Percentiles rank a stretch among this genome's conserved stretches.
Evolutionary conservation across 2,888 invertebrate species (phyloP).

Genomic region (Acanthococcus lagerstroemiae): DNA sequence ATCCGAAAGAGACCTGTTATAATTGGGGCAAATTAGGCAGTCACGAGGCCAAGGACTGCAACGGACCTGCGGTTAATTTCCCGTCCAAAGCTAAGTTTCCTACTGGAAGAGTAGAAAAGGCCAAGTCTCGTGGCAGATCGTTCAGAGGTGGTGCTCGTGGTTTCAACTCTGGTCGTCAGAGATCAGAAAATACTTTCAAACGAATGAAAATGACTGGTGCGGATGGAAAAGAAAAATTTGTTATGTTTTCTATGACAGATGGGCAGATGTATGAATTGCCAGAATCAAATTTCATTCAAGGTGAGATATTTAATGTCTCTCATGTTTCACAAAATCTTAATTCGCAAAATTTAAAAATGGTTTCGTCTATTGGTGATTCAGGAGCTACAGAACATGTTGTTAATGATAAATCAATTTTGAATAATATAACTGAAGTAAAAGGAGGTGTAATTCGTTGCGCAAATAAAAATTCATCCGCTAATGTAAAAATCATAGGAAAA

Average conservation of each 20-base stretch:
- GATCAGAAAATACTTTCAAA: not conserved
- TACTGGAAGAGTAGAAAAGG: not conserved
- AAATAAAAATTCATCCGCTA: not conserved
- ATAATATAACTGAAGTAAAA: not conserved
- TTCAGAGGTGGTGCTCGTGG: not conserved
- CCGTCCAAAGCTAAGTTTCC: not conserved
- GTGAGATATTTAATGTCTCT: constrained; percentile 1
- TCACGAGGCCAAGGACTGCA: not conserved
- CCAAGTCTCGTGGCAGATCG: not conserved
- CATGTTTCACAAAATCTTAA: too few species aligned
- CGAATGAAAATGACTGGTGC: not conserved
- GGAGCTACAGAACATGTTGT: constrained; percentile 4
- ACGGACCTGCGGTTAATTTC: not conserved
- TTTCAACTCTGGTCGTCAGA: too few species aligned
- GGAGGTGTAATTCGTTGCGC: not conserved
- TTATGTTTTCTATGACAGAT: not conserved
- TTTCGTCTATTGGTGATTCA: not conserved
- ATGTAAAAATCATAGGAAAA: not conserved
- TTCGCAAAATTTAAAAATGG: too few species aligned
- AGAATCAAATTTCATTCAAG: not conserved
- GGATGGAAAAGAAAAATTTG: constrained; percentile 1
- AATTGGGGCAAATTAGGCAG: constrained; percentile 1
- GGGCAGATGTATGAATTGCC: not conserved
- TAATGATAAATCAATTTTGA: not conserved
- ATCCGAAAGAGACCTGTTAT: not conserved